phyloP scores from a whole-genome alignment of 64 coral and sea anemone species.

The Stylophora pistillata region DNA sequence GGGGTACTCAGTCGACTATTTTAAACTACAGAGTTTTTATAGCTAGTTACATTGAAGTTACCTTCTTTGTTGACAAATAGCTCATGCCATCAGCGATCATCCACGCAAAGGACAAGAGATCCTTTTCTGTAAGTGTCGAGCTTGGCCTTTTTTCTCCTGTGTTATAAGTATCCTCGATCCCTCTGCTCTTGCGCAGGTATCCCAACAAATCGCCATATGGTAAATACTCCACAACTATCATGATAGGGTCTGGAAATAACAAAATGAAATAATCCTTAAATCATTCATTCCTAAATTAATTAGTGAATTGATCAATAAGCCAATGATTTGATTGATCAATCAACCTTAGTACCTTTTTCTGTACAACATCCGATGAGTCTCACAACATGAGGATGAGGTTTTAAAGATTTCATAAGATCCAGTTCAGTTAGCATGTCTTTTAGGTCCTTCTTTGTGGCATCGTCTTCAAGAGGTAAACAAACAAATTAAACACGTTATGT shows the following conservation, averaged over 20 bases:
- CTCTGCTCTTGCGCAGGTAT: constrained; percentile 3
- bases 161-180: constrained; percentile 63
- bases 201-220: constrained; percentile 74
- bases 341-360: too few relatives aligned
- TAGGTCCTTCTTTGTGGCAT: background rate
- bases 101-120: constrained; percentile 74
- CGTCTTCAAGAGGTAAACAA: background rate
- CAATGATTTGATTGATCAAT: too few relatives aligned
- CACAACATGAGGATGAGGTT: background rate
- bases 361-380: background rate
- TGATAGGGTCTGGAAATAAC: constrained; percentile 34
- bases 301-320: too few relatives aligned
- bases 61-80: constrained; percentile 67
- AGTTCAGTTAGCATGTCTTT: background rate
- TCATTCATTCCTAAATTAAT: background rate
- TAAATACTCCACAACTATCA: constrained; percentile 72
- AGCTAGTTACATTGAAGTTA: background rate
- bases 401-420: background rate
- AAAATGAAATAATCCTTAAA: background rate
- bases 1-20: too few relatives aligned
- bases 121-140: constrained; percentile 43
- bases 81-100: constrained; percentile 93
- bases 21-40: too few relatives aligned
- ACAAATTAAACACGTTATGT: too few relatives aligned
- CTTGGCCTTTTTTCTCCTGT: constrained; percentile 68